A percentile compares a stretch with the other conserved stretches of the same genome.
phyloP scores from a whole-genome alignment of 2,113 vertebrate genomes.

The Cacatua alba region DNA sequence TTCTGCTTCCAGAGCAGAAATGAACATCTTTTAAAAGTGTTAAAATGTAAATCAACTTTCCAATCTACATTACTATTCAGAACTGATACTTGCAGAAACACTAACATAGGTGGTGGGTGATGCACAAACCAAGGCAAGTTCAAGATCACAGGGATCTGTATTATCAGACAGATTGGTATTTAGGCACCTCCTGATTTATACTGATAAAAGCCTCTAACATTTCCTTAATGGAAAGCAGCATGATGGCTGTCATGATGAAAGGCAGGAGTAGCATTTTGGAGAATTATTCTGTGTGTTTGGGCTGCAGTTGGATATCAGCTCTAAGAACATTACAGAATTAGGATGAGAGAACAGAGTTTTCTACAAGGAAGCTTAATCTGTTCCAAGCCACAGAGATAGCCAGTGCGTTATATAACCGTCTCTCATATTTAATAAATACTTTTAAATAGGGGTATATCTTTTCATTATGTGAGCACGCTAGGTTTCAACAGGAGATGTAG shows the following conservation, averaged over 20 bases:
- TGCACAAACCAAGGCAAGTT: not conserved
- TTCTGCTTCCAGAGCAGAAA: not conserved
- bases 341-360: conserved; percentile 37
- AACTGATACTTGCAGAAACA: not conserved
- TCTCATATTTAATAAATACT: not conserved
- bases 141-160: not conserved
- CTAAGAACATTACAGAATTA: conserved; percentile 56
- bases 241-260: not conserved
- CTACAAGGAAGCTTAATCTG: conserved; percentile 22
- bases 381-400: not conserved
- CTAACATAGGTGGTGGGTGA: not conserved
- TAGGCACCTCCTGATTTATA: not conserved
- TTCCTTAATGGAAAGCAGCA: not conserved
- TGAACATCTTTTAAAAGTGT: not conserved
- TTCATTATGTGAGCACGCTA: not conserved
- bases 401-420: not conserved
- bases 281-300: not conserved
- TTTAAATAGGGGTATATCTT: not conserved
- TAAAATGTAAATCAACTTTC: not conserved
- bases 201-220: not conserved
- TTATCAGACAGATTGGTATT: not conserved
- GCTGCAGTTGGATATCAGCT: conserved; percentile 31
- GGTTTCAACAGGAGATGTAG: not conserved
- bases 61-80: not conserved
- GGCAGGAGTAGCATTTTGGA: not conserved